These are phyloP conservation scores for crab-eating macaque (Macaca fascicularis) DNA, from an alignment of 2,113 vertebrate species.

Conservation along the genomic window T2T-MFA8v1.1 NC_088388.1:29796001-29796500, in stretches of 20 bases:
- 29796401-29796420: not conserved
- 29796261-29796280: not conserved
- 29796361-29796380: not conserved
- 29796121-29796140: not conserved
- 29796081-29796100: not conserved
- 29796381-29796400: not conserved
- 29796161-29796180: not conserved
- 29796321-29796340: not conserved
- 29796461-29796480: not conserved
- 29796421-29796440: not conserved
- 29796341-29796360: not conserved
- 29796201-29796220: not conserved
- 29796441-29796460: not conserved
- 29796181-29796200: not conserved
- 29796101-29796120: not conserved
- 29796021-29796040: not conserved
- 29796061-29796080: not conserved
- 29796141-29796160: not conserved
- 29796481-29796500: not conserved
- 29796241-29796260: not conserved
- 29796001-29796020: not conserved
- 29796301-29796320: constrained; percentile 14
- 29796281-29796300: not conserved
- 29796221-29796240: not conserved
- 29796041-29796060: not conserved